Evolutionary conservation across 2,797 vertebrate species (phyloP), one percentile per base, ranked within the genome.

Genomic region (Cottoperca gobio): DNA sequence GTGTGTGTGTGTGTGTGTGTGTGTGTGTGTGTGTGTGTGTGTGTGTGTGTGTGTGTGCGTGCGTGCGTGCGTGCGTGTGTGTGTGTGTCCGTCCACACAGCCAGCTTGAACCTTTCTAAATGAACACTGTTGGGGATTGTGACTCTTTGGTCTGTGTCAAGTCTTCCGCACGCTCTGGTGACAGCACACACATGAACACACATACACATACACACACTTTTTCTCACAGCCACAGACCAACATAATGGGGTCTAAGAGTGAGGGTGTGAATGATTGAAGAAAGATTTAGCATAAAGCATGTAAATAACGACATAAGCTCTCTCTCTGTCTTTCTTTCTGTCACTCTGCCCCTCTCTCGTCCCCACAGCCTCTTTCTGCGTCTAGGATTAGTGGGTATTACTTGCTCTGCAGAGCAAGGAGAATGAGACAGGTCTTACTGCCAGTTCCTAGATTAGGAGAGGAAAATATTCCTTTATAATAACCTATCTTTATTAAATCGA

Each of bases 311-410:
- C 74, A 70, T 73, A 33, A 74, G 40, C 31, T 33, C 31, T 33
- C 31, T n/a, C 54, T 68, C 53, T 62, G 37, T 35, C 8, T 60
- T 35, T 50, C 35, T 61, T 54, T 9, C 50, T 31, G 13, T 26
- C 54, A 45, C 21, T 64, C 64, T 28, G 50, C 64, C 45, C 63
- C 40, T 21, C 70, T 37, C 59, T 64, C 60, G 10, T 74, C 75
- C 59, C 61, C 64, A 63, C 78, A 66, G 67, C 48, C 78, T 75
- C 37, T 78, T 37, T 78, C 79, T 79, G 52, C 82, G 71, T 81
- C 78, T 59, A 31, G 88, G 87, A 92, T 93, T 92, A 93, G 88
- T 78, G 77, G 78, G 87, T 86, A 92, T 93, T 93, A 93, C 73
- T 88, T 91, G 90, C 89, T 91, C 88, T 88, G 70, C 66, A 76